phyloP scores from a whole-genome alignment of 2,797 vertebrate genomes.

The Helarctos malayanus region DNA sequence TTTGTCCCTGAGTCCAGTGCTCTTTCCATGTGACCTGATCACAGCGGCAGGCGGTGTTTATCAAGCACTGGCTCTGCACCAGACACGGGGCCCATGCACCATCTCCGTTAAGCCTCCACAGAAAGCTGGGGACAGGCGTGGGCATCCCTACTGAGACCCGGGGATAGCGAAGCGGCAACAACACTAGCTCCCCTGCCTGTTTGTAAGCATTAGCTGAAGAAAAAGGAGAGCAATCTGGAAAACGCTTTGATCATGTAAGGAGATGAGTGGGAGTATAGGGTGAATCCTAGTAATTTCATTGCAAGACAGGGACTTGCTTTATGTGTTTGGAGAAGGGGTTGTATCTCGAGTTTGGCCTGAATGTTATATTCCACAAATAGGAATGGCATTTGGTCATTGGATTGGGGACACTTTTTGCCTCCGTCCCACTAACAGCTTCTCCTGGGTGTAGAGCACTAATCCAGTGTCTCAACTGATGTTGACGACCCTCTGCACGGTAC shows the following conservation, averaged over 20 bases:
- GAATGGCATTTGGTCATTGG: not conserved
- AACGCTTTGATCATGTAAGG: not conserved
- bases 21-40: not conserved
- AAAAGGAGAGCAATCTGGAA: not conserved
- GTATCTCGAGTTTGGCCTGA: not conserved
- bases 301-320: not conserved
- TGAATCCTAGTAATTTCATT: not conserved
- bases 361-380: not conserved
- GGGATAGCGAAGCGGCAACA: not conserved
- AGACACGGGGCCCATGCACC: accelerated
- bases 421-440: not conserved
- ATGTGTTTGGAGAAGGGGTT: not conserved
- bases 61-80: not conserved
- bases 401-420: not conserved
- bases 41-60: not conserved
- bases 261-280: not conserved
- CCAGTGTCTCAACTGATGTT: not conserved
- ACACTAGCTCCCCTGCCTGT: not conserved
- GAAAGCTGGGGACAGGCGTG: not conserved
- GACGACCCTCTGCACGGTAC: too few relatives aligned
- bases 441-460: not conserved
- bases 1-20: not conserved
- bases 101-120: not conserved
- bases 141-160: not conserved
- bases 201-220: not conserved